Percentiles rank a stretch among this genome's conserved stretches.
These are phyloP conservation scores for Petromus typicus DNA, from an alignment of 2,113 vertebrate species.

Conservation along the genomic window DNA sequence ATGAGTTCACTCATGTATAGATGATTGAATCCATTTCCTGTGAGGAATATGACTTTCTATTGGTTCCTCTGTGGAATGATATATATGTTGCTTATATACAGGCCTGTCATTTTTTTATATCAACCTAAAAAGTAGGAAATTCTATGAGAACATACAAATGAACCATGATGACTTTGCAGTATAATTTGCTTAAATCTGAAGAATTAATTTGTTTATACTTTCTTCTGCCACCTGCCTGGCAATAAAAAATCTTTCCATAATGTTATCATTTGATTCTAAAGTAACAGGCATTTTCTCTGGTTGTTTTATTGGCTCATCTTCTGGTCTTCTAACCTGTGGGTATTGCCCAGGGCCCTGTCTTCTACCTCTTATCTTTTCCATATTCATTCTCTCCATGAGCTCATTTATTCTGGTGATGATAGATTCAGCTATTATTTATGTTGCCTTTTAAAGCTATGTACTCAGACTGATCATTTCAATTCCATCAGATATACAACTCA, in stretches of 20 bases:
- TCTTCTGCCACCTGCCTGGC: neutral
- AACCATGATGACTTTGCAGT: neutral
- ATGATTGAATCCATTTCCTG: slow-evolving; percentile 17
- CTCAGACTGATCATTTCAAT: neutral
- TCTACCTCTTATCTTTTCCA: neutral
- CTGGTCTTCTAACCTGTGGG: neutral
- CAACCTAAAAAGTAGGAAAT: slow-evolving; percentile 38
- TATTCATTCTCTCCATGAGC: slow-evolving; percentile 8
- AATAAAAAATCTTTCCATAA: slow-evolving; percentile 5
- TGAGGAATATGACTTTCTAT: slow-evolving; percentile 28
- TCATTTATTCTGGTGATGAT: slow-evolving; percentile 36
- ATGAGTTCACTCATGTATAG: slow-evolving; percentile 32
- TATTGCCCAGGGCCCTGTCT: neutral
- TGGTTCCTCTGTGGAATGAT: neutral
- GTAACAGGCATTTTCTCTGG: neutral
- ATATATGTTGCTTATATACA: neutral
- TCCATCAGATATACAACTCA: slow-evolving; percentile 48
- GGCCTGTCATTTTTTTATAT: slow-evolving; percentile 24
- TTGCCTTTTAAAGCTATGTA: slow-evolving; percentile 38
- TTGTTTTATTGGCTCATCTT: slow-evolving; percentile 2
- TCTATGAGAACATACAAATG: slow-evolving; percentile 2
- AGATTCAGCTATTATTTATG: slow-evolving; percentile 1
- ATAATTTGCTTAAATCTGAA: slow-evolving; percentile 42
- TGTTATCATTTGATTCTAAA: slow-evolving; percentile 46
- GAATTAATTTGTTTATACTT: slow-evolving; percentile 35